Conservation (phyloP, 1,140 invertebrate species). For the Diorhabda elongata region DNA sequence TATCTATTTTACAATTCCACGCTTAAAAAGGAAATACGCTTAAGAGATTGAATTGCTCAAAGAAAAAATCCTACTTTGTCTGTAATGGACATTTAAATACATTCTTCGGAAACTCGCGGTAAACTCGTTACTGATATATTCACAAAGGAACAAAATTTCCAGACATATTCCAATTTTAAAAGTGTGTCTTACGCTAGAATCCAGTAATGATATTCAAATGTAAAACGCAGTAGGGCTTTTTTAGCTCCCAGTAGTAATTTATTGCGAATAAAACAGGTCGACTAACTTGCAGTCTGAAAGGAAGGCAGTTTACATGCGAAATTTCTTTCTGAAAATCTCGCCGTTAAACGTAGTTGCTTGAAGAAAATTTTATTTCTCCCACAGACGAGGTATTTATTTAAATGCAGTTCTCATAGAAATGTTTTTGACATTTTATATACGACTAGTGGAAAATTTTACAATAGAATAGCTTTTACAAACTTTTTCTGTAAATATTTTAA, state of each 20-base stretch:
- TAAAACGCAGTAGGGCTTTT: neutral
- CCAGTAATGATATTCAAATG: neutral
- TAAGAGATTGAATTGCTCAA: neutral
- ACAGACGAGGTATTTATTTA: too few relatives aligned
- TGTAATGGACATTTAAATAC: neutral
- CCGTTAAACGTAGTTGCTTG: too few relatives aligned
- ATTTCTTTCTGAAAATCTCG: neutral
- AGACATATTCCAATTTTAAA: conserved; percentile 3
- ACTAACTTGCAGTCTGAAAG: neutral
- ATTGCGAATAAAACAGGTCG: neutral
- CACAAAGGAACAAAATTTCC: neutral
- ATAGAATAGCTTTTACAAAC: too few relatives aligned
- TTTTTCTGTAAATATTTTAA: too few relatives aligned
- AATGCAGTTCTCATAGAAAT: too few relatives aligned
- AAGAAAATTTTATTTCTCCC: too few relatives aligned
- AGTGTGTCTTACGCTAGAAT: neutral
- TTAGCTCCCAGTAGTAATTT: neutral
- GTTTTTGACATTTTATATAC: too few relatives aligned
- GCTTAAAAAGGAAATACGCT: too few relatives aligned
- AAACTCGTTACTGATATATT: neutral
- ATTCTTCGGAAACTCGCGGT: neutral
- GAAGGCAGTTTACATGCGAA: neutral
- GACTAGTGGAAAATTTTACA: too few relatives aligned
- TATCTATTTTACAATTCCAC: too few relatives aligned
- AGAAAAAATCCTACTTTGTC: neutral